A percentile compares a stretch with the other conserved stretches of the same genome.
phyloP scores from a whole-genome alignment of 2,113 vertebrate species.

The Heloderma charlesbogerti region DNA sequence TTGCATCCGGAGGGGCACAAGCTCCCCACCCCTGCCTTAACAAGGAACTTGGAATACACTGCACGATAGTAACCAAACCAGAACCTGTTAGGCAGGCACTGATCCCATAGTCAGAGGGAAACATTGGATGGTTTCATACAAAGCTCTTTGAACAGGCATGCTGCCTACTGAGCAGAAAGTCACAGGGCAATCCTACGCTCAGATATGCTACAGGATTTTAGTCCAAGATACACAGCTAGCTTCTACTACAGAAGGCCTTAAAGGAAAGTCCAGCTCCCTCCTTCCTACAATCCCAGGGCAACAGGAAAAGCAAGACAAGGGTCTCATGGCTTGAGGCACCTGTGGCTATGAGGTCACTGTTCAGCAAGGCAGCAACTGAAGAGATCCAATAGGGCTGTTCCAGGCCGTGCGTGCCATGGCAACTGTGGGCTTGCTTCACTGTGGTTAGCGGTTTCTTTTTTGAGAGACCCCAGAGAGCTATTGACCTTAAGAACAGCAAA shows the following conservation, averaged over 20 bases:
- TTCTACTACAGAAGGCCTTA: background rate
- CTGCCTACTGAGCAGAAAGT: background rate
- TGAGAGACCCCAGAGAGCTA: constrained; percentile 92
- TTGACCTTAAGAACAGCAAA: constrained; percentile 74
- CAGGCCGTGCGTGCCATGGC: constrained; percentile 78
- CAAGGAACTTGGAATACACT: background rate
- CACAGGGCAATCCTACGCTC: too few species aligned
- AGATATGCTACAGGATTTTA: background rate
- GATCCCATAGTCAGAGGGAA: background rate
- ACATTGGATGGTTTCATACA: background rate
- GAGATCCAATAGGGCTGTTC: constrained; percentile 89
- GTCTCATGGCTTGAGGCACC: constrained; percentile 76
- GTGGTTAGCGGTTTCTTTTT: constrained; percentile 91
- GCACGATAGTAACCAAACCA: background rate
- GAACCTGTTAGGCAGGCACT: background rate
- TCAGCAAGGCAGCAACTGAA: constrained; percentile 86
- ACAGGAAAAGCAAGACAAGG: background rate
- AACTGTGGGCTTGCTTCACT: constrained; percentile 87
- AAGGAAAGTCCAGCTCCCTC: background rate
- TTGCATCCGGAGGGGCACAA: too few species aligned
- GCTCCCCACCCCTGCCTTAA: background rate
- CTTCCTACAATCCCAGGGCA: background rate
- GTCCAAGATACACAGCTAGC: background rate
- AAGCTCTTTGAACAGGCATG: background rate
- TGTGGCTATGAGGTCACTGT: constrained; percentile 90